Base-by-base conservation (phyloP, 2,888 invertebrate species). In the Hirtodrosophila confusa region DNA sequence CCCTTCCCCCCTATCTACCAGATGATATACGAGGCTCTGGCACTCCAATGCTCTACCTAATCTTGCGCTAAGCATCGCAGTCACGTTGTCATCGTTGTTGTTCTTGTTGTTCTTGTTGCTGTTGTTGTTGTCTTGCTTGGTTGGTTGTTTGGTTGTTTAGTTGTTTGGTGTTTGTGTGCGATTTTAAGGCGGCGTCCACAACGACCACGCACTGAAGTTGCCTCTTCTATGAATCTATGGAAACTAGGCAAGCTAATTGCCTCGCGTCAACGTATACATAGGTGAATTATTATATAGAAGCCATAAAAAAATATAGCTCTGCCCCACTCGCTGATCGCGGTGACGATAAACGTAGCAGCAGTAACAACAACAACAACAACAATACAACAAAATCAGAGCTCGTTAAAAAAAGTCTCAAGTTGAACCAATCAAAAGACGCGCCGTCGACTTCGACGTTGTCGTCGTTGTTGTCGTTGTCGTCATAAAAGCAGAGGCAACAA, bases 281-380 rank as follows among this genome's bases (percentile, higher is more conserved):
- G 86, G 82, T 85, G 86, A 85, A 84, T 86, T 85, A 85, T 85
- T 82, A 84, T 86, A 80, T 86, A 84, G 80, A 82, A 82, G 80
- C 78, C 67, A 73, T 70, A 82, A 64, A 78, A 75, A 80, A 78
- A 70, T 69, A 79, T 85, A 75, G 67, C 84, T 75, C 57, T 62
- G 69, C 63, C 67, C 65, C 67, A 69, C 68, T 57, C 69, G 82
- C 73, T 79, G 79, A 79, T 79, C 79, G 73, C 69, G 40, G 53
- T 53, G 48, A 58, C 53, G 79, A 82, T 79, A 82, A 82, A 73
- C 79, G 57, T 53, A 54, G 44, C 48, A 60, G 35, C 60, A 50
- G 29, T 47, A 58, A 7, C 44, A 55, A 27, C 56, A 45, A 33
- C 58, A 62, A 24, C 53, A 57, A 47, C 44, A 60, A 37, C 36